These are phyloP conservation scores for Lepus oiostolus DNA, from an alignment of 2,797 vertebrate genomes.

Conservation along the genomic window DNA sequence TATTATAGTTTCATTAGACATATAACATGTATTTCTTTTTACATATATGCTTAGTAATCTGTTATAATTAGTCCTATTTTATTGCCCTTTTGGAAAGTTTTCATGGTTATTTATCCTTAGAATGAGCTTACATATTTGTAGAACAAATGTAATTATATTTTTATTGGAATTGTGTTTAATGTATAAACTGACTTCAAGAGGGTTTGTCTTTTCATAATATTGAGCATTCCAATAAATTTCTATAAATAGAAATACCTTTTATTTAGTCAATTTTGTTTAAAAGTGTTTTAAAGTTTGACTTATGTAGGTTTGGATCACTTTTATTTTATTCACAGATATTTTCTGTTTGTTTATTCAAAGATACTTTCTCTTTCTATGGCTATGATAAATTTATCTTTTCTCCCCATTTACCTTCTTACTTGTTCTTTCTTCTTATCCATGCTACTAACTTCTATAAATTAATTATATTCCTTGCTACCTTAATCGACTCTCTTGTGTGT, in stretches of 20 bases:
- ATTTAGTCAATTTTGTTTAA: background rate
- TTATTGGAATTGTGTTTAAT: background rate
- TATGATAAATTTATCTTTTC: background rate
- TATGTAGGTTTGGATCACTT: background rate
- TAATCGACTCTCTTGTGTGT: background rate
- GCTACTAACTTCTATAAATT: background rate
- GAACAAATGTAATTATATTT: background rate
- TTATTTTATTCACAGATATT: background rate
- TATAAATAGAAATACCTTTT: background rate
- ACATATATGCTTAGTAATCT: background rate
- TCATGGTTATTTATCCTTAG: background rate
- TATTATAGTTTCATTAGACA: background rate
- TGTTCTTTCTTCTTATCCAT: background rate
- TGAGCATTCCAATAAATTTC: background rate
- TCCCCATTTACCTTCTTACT: background rate
- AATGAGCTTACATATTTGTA: background rate
- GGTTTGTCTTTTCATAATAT: background rate
- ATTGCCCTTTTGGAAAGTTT: background rate
- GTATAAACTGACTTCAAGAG: background rate
- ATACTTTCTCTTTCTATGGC: conserved; percentile 14
- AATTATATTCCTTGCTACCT: background rate
- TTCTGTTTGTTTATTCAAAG: background rate
- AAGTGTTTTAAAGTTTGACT: background rate
- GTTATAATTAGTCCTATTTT: background rate
- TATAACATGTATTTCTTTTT: background rate